Base-by-base conservation (phyloP, 1,140 invertebrate genomes). In the Venturia canescens region DNA sequence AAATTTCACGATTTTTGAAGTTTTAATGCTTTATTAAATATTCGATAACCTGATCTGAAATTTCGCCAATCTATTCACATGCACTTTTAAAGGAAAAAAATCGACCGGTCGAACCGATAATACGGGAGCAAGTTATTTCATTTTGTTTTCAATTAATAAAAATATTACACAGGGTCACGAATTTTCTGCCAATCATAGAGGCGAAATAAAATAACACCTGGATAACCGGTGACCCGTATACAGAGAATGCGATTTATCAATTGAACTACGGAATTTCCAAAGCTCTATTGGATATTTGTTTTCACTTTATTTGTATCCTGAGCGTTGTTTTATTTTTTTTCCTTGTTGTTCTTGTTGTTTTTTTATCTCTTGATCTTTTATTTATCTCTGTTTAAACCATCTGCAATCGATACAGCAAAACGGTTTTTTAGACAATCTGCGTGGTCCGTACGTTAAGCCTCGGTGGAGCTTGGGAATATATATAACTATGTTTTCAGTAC, bases 371-470 rank as follows among this genome's bases (percentile, higher is more conserved):
- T n/a, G n/a, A n/a, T n/a, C 50, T 63, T 26, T 63, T 26, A 63
- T 26, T 63, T 26, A 23, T 63, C 23, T 63, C 23, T 63, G 1
- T 26, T 23, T 21, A 21, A 63, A 21, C n/a, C 60, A 63, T 63
- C 27, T 66, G 60, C 60, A 66, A 66, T 26, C 60, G 60, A 66
- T 66, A 66, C 60, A 66, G 60, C 60, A 66, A 66, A 66, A 66
- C 60, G 60, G 23, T 44, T 66, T 66, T 27, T 66, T 27, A 15
- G 60, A 66, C 60, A 66, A 66, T 66, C 60, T 66, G 38, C 38
- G 60, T 66, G 60, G 60, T 23, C 21, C 60, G 60, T 18, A 66
- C 60, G 60, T 66, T 66, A 66, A 66, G 60, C 60, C 60, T 26
- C 27, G 38, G 53, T 57, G 18, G 18, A 23, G 53, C 60, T 66